These are phyloP conservation scores for Irena cyanogastra DNA, from an alignment of 2,113 vertebrate genomes.

Conservation along the genomic window DNA sequence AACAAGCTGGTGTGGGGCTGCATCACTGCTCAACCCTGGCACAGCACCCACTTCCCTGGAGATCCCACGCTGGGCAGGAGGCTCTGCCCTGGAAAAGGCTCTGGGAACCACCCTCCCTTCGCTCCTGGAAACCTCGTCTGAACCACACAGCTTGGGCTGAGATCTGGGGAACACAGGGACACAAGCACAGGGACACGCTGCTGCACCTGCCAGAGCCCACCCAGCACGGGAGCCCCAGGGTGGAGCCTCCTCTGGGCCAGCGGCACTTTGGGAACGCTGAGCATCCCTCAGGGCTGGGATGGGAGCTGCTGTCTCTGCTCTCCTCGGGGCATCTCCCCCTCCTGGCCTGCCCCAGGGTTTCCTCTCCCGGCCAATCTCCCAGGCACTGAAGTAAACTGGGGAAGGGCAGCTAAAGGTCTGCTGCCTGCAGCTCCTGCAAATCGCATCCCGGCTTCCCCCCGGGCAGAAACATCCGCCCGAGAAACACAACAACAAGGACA, in stretches of 20 bases:
- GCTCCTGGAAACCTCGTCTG: background rate
- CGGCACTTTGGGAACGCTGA: fast-evolving
- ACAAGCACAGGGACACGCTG: fast-evolving
- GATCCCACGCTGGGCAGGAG: fast-evolving
- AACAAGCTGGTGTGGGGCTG: conserved; percentile 69
- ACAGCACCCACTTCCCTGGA: background rate
- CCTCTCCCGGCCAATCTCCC: background rate
- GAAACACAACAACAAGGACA: background rate
- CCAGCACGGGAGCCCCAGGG: fast-evolving
- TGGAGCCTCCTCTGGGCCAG: background rate
- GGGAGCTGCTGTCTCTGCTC: background rate
- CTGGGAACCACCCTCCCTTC: background rate
- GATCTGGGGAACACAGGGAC: background rate
- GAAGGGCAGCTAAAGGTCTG: background rate
- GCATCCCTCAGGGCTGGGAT: fast-evolving
- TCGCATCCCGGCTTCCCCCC: background rate
- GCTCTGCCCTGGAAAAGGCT: background rate
- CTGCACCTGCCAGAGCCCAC: background rate
- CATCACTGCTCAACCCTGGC: conserved; percentile 52
- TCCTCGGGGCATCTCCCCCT: background rate
- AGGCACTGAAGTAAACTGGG: background rate
- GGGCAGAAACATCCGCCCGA: background rate
- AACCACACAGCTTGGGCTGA: fast-evolving
- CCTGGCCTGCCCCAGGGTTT: background rate
- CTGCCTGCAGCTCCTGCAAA: background rate